phyloP scores from a whole-genome alignment of 2,888 invertebrate species.

The Drosophila bunnanda region DNA sequence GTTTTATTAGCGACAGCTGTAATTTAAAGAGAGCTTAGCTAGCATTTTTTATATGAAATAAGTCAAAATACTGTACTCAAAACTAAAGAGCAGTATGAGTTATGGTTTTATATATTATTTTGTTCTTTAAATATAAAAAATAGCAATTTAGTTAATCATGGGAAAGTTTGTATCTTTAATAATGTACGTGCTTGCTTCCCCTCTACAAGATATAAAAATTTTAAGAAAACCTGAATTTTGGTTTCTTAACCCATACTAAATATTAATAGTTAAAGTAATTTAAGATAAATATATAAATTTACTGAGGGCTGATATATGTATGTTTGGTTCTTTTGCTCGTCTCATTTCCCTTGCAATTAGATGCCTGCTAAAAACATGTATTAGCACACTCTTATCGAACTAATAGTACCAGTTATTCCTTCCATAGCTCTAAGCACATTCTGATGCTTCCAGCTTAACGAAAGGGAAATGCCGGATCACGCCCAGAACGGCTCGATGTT shows the following conservation, averaged over 20 bases:
- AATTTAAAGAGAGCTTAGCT: not conserved
- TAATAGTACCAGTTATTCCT: slow-evolving; percentile 21
- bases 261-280: slow-evolving; percentile 2
- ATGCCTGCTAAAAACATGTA: slow-evolving; percentile 53
- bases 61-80: not conserved
- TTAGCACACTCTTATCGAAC: slow-evolving; percentile 59
- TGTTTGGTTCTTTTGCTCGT: slow-evolving; percentile 15
- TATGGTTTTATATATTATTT: too few relatives aligned
- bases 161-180: not conserved
- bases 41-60: not conserved
- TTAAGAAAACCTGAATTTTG: too few relatives aligned
- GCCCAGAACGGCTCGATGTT: slow-evolving; percentile 64
- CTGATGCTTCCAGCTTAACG: slow-evolving; percentile 24
- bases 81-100: too few relatives aligned
- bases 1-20: not conserved
- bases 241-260: not conserved
- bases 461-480: slow-evolving; percentile 74
- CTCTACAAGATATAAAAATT: not conserved
- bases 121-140: not conserved
- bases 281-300: not conserved
- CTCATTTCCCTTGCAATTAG: slow-evolving; percentile 22
- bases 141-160: not conserved
- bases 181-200: not conserved
- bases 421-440: slow-evolving; percentile 3
- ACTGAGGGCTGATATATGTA: not conserved